A percentile compares a stretch with the other conserved stretches of the same genome.
Conservation (phyloP, 1,140 invertebrate genomes). For the Magallana ariakensis region DNA sequence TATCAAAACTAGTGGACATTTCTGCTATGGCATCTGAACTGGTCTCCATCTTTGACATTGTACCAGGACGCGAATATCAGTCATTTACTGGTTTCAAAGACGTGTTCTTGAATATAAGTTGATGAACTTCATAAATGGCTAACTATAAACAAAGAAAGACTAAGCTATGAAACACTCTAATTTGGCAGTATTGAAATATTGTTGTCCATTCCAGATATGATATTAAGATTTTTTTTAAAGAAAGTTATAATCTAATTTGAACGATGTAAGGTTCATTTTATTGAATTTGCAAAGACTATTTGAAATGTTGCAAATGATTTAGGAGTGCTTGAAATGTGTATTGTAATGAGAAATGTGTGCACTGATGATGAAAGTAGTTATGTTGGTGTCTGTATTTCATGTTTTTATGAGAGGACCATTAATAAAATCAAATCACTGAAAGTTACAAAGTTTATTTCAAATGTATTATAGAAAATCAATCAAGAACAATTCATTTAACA, state of each 20-base stretch:
- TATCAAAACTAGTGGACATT: slow-evolving; percentile 25
- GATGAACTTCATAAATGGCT: slow-evolving; percentile 16
- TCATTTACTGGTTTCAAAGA: slow-evolving; percentile 16
- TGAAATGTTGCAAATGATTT: neutral
- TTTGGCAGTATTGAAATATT: neutral
- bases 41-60: neutral
- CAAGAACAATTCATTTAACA: slow-evolving; percentile 24
- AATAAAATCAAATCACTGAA: too few relatives aligned
- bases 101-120: slow-evolving; percentile 14
- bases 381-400: too few relatives aligned
- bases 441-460: too few relatives aligned
- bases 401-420: too few relatives aligned
- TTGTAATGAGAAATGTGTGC: too few relatives aligned
- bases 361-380: too few relatives aligned
- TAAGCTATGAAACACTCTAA: slow-evolving; percentile 25
- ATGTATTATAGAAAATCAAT: neutral
- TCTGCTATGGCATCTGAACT: slow-evolving; percentile 7
- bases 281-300: neutral
- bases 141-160: slow-evolving; percentile 16
- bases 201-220: neutral
- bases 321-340: neutral
- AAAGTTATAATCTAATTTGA: slow-evolving; percentile 23
- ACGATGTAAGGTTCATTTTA: neutral
- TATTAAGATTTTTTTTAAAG: neutral
- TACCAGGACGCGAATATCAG: neutral